These are phyloP conservation scores for Epizoanthus rinbou DNA, from an alignment of 92 coral and sea anemone genomes.

Conservation along the genomic window DNA sequence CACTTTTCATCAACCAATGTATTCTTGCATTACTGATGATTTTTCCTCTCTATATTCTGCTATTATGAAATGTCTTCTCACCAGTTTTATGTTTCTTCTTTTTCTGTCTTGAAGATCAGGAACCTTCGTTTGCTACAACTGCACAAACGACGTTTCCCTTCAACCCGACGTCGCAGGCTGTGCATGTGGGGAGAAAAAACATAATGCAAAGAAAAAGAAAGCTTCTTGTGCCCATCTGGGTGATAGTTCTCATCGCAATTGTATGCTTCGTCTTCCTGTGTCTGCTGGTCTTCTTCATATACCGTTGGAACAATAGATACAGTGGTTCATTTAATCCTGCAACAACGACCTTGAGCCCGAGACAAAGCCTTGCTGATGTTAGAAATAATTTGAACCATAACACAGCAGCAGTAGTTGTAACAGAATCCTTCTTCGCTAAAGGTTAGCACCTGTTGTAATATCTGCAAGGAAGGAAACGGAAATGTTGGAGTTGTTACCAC, in stretches of 20 bases:
- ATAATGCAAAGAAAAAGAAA: not conserved
- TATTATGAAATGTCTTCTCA: not conserved
- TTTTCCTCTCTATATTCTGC: not conserved
- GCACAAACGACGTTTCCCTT: not conserved
- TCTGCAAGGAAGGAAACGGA: not conserved
- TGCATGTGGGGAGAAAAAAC: not conserved
- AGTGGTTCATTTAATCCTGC: conserved; percentile 34
- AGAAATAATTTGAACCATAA: conserved; percentile 1
- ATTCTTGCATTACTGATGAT: too few relatives aligned
- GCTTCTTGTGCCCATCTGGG: conserved; percentile 39
- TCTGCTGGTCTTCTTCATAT: conserved; percentile 1
- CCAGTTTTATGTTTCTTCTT: not conserved
- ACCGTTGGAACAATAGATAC: conserved; percentile 39
- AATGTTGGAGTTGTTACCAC: not conserved
- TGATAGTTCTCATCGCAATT: conserved; percentile 13
- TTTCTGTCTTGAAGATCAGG: not conserved
- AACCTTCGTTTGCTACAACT: not conserved
- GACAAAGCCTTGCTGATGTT: conserved; percentile 6
- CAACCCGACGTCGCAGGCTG: conserved; percentile 15
- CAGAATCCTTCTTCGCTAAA: conserved; percentile 10
- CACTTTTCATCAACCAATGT: too few relatives aligned
- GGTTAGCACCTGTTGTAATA: not conserved
- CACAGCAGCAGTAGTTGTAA: not conserved
- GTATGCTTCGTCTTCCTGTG: conserved; percentile 24
- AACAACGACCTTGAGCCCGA: conserved; percentile 7